These are phyloP conservation scores for Rhizomys pruinosus DNA, from an alignment of 2,113 vertebrate species.

Conservation along the genomic window DNA sequence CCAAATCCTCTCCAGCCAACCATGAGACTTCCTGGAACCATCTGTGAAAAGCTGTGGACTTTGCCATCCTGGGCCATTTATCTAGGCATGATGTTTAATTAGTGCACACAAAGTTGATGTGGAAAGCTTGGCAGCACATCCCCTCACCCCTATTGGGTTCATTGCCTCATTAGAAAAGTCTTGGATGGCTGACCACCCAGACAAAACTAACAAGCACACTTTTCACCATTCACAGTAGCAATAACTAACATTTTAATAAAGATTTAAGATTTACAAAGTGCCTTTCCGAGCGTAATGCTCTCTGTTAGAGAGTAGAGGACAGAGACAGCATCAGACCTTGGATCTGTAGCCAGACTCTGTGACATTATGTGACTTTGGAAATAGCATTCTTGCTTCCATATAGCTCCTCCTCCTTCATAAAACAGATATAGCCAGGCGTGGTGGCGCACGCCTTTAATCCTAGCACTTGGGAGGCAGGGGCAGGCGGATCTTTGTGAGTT, in stretches of 20 bases:
- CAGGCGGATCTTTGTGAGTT: too few species aligned
- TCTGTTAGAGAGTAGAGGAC: not conserved
- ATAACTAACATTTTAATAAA: conserved; percentile 69
- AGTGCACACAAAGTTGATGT: conserved; percentile 75
- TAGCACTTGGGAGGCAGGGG: too few species aligned
- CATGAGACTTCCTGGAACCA: conserved; percentile 70
- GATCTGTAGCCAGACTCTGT: not conserved
- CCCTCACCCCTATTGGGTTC: conserved; percentile 73
- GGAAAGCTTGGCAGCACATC: conserved; percentile 79
- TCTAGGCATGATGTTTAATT: conserved; percentile 81
- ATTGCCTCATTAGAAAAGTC: conserved; percentile 78
- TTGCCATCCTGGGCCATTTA: conserved; percentile 78
- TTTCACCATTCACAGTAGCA: conserved; percentile 48
- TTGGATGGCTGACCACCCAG: conserved; percentile 68
- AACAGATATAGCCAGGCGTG: not conserved
- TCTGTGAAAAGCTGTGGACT: conserved; percentile 76
- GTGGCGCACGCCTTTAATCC: too few species aligned
- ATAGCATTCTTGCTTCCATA: not conserved
- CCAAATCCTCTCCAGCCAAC: conserved; percentile 73
- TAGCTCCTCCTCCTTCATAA: not conserved
- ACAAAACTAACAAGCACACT: conserved; percentile 77
- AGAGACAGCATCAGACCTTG: conserved; percentile 5
- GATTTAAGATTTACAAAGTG: conserved; percentile 59
- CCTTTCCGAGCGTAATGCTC: not conserved
- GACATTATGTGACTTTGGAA: not conserved